Conservation (phyloP, 2,888 invertebrate species). For the Stenchaetothrips biformis region DNA sequence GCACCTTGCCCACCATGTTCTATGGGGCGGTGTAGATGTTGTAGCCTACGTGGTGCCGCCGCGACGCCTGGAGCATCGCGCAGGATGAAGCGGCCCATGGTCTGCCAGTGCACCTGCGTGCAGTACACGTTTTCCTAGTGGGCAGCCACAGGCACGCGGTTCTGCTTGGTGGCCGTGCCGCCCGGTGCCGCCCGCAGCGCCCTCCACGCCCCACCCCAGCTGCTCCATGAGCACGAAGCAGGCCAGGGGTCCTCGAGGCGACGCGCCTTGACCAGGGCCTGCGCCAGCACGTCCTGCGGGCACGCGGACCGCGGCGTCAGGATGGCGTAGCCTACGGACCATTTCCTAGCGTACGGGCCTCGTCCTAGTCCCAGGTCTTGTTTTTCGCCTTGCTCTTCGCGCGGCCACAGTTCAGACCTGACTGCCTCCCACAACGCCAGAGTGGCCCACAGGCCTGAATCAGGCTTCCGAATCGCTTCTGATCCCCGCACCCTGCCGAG, state of each 20-base stretch:
- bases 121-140: slow-evolving; percentile 88
- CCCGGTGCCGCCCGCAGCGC: slow-evolving; percentile 52
- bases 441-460: too few species aligned
- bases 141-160: slow-evolving; percentile 59
- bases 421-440: too few species aligned
- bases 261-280: slow-evolving; percentile 82
- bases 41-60: slow-evolving; percentile 53
- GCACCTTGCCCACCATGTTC: slow-evolving; percentile 62
- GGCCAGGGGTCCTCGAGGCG: slow-evolving; percentile 80
- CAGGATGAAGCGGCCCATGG: slow-evolving; percentile 73
- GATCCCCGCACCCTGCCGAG: too few species aligned
- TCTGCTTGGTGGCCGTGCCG: slow-evolving; percentile 47
- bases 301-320: slow-evolving; percentile 76
- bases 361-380: slow-evolving; percentile 62
- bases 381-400: slow-evolving; percentile 43
- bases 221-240: slow-evolving; percentile 84
- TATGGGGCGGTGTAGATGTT: slow-evolving; percentile 53
- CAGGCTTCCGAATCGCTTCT: too few species aligned
- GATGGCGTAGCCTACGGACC: too few species aligned
- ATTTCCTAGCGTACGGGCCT: slow-evolving; percentile 90
- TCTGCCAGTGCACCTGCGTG: slow-evolving; percentile 86
- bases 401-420: too few species aligned
- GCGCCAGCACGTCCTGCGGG: slow-evolving; percentile 83
- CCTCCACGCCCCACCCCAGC: slow-evolving; percentile 70
- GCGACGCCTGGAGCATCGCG: slow-evolving; percentile 57